These are phyloP conservation scores for Pristis pectinata DNA, from an alignment of 2,797 vertebrate species.

Conservation along the genomic window DNA sequence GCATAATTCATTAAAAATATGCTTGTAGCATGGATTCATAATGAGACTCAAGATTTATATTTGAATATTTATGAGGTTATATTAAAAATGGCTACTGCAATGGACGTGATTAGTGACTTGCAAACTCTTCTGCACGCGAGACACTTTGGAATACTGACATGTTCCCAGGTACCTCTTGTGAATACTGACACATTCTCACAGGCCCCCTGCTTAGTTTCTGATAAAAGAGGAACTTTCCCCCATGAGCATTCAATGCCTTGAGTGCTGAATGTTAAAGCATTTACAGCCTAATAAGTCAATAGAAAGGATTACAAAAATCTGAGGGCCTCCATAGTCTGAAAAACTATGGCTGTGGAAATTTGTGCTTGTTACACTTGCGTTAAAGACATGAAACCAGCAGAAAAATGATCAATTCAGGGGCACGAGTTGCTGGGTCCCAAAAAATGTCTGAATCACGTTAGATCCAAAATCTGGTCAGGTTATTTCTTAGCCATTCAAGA, in stretches of 20 bases:
- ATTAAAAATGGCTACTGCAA: background rate
- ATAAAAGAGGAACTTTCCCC: background rate
- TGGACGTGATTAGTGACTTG: background rate
- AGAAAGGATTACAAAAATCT: background rate
- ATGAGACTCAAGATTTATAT: conserved; percentile 1
- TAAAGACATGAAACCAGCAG: background rate
- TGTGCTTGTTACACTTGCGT: too few relatives aligned
- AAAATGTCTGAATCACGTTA: background rate
- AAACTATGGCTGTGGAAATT: background rate
- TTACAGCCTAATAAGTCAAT: background rate
- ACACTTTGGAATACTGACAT: background rate
- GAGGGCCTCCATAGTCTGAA: background rate
- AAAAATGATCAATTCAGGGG: background rate
- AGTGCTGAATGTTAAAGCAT: background rate
- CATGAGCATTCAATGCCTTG: background rate
- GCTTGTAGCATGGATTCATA: background rate
- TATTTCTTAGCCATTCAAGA: background rate
- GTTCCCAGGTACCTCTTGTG: background rate
- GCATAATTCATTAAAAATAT: conserved; percentile 16
- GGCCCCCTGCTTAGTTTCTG: background rate
- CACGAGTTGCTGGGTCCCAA: background rate
- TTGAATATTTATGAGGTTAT: conserved; percentile 21
- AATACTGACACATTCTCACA: conserved; percentile 18
- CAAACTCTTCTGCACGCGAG: conserved; percentile 2
- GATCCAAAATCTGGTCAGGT: background rate